Conservation (phyloP, 1,140 invertebrate genomes). For the Sminthurides bifidus region DNA sequence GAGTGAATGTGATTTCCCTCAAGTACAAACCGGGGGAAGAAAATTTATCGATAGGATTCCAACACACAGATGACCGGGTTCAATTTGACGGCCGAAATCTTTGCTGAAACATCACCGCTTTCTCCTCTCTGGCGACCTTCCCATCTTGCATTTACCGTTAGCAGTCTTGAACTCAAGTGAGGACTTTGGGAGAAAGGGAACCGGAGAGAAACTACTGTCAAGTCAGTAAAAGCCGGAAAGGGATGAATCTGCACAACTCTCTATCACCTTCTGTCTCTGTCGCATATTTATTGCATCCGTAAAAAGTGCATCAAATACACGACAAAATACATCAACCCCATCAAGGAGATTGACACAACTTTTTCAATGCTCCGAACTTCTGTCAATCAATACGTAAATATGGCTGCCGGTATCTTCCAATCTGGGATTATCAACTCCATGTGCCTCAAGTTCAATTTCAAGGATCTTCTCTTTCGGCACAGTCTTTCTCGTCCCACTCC, state of each 20-base stretch:
- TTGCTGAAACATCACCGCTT: slow-evolving; percentile 29
- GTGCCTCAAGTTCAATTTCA: too few relatives aligned
- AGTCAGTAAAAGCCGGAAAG: slow-evolving; percentile 10
- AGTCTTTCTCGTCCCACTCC: too few relatives aligned
- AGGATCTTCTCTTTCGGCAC: too few relatives aligned
- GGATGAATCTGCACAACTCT: slow-evolving; percentile 30
- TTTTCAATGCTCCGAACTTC: slow-evolving; percentile 12
- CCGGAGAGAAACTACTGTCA: slow-evolving; percentile 27
- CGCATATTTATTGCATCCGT: slow-evolving; percentile 30
- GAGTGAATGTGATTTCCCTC: neutral
- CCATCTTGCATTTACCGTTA: neutral
- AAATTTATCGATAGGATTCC: neutral
- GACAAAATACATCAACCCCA: slow-evolving; percentile 28
- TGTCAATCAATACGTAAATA: neutral
- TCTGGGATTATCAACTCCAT: too few relatives aligned
- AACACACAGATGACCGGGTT: slow-evolving; percentile 10
- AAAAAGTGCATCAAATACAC: slow-evolving; percentile 32
- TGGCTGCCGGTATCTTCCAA: too few relatives aligned
- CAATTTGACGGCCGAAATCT: slow-evolving; percentile 23
- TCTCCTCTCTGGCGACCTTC: too few relatives aligned
- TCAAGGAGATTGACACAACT: slow-evolving; percentile 25
- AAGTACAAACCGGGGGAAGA: neutral
- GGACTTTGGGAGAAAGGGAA: slow-evolving; percentile 5
- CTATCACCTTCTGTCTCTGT: slow-evolving; percentile 14
- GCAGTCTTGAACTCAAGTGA: neutral